Conservation (phyloP, 1,140 invertebrate genomes). For the Oryctes rhinoceros region DNA sequence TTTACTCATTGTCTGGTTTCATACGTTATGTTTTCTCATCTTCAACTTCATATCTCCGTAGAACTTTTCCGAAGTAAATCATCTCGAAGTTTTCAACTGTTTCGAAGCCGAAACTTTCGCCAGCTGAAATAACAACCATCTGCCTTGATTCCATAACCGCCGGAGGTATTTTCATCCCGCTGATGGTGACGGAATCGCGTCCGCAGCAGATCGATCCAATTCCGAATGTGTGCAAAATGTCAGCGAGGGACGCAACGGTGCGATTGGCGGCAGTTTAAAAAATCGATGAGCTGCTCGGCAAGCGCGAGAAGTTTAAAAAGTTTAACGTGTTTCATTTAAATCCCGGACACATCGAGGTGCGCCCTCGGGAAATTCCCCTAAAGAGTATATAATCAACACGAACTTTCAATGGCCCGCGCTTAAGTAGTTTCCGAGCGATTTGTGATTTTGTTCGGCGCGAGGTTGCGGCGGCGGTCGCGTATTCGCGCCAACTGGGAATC, state of each 20-base stretch:
- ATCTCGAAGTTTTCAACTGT: no score
- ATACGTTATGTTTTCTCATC: no score
- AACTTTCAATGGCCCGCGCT: constrained; percentile 19
- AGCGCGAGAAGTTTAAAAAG: constrained; percentile 17
- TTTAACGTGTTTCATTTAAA: constrained; percentile 22
- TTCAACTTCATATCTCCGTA: no score
- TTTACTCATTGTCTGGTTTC: no score
- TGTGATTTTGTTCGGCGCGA: not conserved
- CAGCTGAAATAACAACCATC: constrained; percentile 4
- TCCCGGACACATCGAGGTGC: constrained; percentile 17
- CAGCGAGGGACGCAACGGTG: not conserved
- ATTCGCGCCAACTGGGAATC: not conserved
- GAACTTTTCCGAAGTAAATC: no score
- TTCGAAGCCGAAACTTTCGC: no score
- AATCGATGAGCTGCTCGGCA: not conserved
- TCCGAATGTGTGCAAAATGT: not conserved
- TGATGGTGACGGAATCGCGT: not conserved
- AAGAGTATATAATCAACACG: constrained; percentile 35
- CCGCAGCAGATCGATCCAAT: constrained; percentile 4
- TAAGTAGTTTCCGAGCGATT: constrained; percentile 14
- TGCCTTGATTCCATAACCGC: not conserved
- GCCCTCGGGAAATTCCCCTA: constrained; percentile 29
- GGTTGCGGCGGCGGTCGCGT: not conserved
- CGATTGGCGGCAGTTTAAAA: constrained; percentile 5
- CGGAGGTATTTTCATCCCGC: not conserved